phyloP scores from a whole-genome alignment of 1,140 invertebrate species.

The Chrysopa pallens region DNA sequence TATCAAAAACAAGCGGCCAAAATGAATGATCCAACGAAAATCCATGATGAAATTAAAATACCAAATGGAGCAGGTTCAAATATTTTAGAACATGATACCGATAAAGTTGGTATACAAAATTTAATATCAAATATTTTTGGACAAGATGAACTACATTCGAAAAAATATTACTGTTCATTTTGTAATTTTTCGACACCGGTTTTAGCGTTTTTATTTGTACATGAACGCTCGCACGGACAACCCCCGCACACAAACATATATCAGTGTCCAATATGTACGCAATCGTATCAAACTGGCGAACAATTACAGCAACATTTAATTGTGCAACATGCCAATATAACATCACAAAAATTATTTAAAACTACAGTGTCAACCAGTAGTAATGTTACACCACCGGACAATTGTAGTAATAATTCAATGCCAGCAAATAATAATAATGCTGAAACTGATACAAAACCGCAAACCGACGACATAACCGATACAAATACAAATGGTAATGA shows the following conservation, averaged over 20 bases:
- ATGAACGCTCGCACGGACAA: slow-evolving; percentile 64
- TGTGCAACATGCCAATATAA: too few species aligned
- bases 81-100: slow-evolving; percentile 13
- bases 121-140: slow-evolving; percentile 39
- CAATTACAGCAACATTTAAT: not conserved
- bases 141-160: slow-evolving; percentile 29
- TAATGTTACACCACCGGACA: too few species aligned
- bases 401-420: too few species aligned
- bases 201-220: slow-evolving; percentile 74
- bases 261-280: not conserved
- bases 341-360: too few species aligned
- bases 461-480: not conserved
- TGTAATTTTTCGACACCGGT: slow-evolving; percentile 80
- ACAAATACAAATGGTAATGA: slow-evolving; percentile 2
- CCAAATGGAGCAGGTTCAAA: slow-evolving; percentile 31
- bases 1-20: slow-evolving; percentile 13
- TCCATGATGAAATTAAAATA: slow-evolving; percentile 27
- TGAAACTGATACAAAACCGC: too few species aligned
- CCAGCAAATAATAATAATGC: too few species aligned
- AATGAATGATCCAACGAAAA: slow-evolving; percentile 14
- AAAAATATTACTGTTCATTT: slow-evolving; percentile 73
- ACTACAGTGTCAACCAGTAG: too few species aligned
- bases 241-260: not conserved
- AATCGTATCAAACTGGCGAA: not conserved
- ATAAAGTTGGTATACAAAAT: slow-evolving; percentile 23